Evolutionary conservation across 2,888 invertebrate species (phyloP).

Genomic region (Anthoptus insignis): DNA sequence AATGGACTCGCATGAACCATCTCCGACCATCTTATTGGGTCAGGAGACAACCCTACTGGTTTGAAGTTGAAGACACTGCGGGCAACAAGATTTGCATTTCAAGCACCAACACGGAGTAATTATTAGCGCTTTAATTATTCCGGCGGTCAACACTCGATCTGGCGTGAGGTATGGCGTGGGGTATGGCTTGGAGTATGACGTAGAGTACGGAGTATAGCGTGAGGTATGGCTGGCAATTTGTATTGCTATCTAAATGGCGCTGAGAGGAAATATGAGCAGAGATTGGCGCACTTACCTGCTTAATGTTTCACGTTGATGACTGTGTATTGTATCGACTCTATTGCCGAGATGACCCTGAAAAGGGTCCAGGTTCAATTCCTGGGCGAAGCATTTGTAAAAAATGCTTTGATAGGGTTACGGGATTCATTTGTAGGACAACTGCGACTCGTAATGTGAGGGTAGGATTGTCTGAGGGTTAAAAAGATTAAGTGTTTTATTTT

Average conservation of each 20-base stretch:
- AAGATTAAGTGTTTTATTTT: too few relatives aligned
- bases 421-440: too few relatives aligned
- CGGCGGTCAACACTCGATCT: slow-evolving; percentile 65
- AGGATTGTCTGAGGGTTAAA: too few relatives aligned
- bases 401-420: too few relatives aligned
- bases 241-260: slow-evolving; percentile 73
- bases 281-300: slow-evolving; percentile 38
- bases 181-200: too few relatives aligned
- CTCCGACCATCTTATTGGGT: not conserved
- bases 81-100: slow-evolving; percentile 85
- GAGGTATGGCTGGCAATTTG: slow-evolving; percentile 78
- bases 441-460: too few relatives aligned
- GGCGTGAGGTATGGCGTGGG: slow-evolving; percentile 70
- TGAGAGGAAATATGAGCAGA: slow-evolving; percentile 57
- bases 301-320: slow-evolving; percentile 22
- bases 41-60: slow-evolving; percentile 44
- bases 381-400: too few relatives aligned
- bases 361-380: too few relatives aligned
- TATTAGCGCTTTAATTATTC: slow-evolving; percentile 68
- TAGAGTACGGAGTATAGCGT: too few relatives aligned
- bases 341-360: too few relatives aligned
- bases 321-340: slow-evolving; percentile 16
- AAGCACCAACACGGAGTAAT: slow-evolving; percentile 73
- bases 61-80: slow-evolving; percentile 61
- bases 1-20: not conserved